Conservation (phyloP, 2,888 invertebrate genomes). For the Plebejus anna region DNA sequence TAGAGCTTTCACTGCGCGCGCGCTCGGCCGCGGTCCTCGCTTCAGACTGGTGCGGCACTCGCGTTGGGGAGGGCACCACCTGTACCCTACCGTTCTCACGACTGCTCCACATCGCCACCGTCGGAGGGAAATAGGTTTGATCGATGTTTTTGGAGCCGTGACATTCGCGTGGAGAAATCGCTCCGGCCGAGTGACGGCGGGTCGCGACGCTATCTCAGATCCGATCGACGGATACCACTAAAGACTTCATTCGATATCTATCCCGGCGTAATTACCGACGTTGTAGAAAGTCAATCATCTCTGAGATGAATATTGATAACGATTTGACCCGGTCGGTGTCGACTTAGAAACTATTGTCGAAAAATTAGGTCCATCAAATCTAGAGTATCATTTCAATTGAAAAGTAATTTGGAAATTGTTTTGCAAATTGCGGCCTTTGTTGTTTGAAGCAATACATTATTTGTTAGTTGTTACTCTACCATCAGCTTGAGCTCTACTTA, state of each 20-base stretch:
- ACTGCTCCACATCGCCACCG: constrained; percentile 55
- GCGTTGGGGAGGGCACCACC: constrained; percentile 71
- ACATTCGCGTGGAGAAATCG: constrained; percentile 69
- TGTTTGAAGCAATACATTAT: not conserved
- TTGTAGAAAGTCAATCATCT: constrained; percentile 74
- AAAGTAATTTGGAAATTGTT: constrained; percentile 4
- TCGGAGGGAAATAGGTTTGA: constrained; percentile 66
- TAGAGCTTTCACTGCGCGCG: constrained; percentile 54
- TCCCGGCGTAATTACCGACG: constrained; percentile 61
- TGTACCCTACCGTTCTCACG: constrained; percentile 76
- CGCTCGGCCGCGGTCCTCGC: constrained; percentile 57
- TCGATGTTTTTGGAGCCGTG: constrained; percentile 60
- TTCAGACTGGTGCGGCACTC: constrained; percentile 63
- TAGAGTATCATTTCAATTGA: not conserved
- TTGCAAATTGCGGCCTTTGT: constrained; percentile 8
- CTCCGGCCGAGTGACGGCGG: constrained; percentile 60
- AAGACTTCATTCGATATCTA: constrained; percentile 62
- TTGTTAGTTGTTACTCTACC: not conserved
- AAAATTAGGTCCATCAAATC: not conserved
- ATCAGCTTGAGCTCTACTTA: too few relatives aligned
- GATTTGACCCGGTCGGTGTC: constrained; percentile 15
- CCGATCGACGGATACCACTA: constrained; percentile 60
- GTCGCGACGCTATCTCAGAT: constrained; percentile 61
- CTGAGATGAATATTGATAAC: constrained; percentile 42
- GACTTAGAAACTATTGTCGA: constrained; percentile 15